Conservation (phyloP, 2,797 vertebrate species). For the Sciurus carolinensis region DNA sequence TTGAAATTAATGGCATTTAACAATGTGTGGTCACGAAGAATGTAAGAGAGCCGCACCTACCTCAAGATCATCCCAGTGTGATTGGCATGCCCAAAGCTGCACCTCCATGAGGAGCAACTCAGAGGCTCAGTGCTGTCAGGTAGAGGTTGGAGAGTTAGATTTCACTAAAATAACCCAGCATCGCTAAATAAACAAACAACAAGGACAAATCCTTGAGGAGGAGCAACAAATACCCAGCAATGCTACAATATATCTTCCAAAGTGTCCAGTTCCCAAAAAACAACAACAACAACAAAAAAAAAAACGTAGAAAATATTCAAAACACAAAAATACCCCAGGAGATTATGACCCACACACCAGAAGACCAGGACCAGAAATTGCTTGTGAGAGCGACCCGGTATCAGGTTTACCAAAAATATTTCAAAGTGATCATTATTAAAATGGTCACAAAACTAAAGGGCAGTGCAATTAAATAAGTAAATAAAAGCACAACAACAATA, state of each 20-base stretch:
- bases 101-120: not conserved
- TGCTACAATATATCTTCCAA: not conserved
- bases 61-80: not conserved
- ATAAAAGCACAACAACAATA: not conserved
- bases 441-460: not conserved
- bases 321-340: not conserved
- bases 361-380: not conserved
- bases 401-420: not conserved
- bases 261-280: not conserved
- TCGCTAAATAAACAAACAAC: not conserved
- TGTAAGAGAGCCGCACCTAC: not conserved
- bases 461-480: not conserved
- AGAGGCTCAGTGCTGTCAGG: not conserved
- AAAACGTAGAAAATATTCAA: no score
- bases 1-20: not conserved
- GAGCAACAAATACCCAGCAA: not conserved
- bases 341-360: not conserved
- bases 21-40: not conserved
- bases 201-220: not conserved
- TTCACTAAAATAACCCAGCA: not conserved
- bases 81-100: not conserved
- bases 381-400: not conserved
- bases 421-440: not conserved
- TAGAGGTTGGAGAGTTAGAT: not conserved
- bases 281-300: not conserved